These are phyloP conservation scores for Caranx melampygus DNA, from an alignment of 2,113 vertebrate species.

Conservation along the genomic window DNA sequence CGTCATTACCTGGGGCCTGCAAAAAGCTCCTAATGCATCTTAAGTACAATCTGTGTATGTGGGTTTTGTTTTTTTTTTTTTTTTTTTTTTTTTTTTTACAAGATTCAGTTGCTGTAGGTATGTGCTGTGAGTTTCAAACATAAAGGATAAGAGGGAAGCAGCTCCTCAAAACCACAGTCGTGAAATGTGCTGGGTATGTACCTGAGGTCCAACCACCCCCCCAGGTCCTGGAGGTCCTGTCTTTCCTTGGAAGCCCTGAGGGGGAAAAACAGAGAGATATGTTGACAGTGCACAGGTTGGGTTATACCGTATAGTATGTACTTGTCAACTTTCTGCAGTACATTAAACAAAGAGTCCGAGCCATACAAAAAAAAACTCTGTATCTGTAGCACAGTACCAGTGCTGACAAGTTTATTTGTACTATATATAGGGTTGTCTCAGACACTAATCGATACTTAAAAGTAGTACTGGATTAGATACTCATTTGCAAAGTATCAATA, in stretches of 20 bases:
- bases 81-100: neutral
- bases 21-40: slow-evolving; percentile 2
- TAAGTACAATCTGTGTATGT: neutral
- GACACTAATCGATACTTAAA: no score
- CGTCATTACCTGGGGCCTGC: slow-evolving; percentile 8
- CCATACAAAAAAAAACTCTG: neutral
- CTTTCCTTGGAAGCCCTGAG: slow-evolving; percentile 98
- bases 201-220: slow-evolving; percentile 98
- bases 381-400: neutral
- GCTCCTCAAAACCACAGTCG: neutral
- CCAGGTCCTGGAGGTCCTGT: slow-evolving; percentile 97
- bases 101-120: neutral
- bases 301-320: neutral
- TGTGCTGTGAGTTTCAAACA: neutral
- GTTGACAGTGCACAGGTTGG: neutral
- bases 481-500: no score
- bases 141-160: neutral
- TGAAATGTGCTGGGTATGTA: slow-evolving; percentile 61
- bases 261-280: slow-evolving; percentile 50
- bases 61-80: neutral
- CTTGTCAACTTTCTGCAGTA: neutral
- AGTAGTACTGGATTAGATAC: no score
- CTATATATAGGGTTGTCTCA: no score
- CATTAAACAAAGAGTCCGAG: neutral
- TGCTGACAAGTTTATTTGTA: no score